A percentile compares a stretch with the other conserved stretches of the same genome.
phyloP scores from a whole-genome alignment of 2,113 vertebrate genomes.

The Grammatotria lemairii region DNA sequence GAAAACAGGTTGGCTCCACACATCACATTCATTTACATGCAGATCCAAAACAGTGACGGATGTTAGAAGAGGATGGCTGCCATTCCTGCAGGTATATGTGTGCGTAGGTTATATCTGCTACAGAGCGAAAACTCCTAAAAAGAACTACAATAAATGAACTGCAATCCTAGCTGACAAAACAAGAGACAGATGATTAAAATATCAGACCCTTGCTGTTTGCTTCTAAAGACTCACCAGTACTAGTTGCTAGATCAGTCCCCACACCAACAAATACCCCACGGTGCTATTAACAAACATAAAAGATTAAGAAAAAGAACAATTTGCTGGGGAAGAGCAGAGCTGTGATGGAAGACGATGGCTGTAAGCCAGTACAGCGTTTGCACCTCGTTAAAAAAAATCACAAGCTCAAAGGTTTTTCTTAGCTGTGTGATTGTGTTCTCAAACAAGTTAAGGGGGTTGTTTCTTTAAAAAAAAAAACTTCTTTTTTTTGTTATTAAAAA shows the following conservation, averaged over 20 bases:
- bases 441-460: neutral
- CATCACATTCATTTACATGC: neutral
- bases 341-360: slow-evolving; percentile 63
- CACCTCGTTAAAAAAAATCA: slow-evolving; percentile 10
- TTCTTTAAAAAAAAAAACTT: neutral
- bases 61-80: neutral
- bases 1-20: neutral
- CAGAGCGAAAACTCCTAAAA: neutral
- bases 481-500: slow-evolving; percentile 19
- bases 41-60: neutral
- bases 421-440: neutral
- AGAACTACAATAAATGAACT: neutral
- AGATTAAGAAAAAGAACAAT: neutral
- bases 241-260: neutral
- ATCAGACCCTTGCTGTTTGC: neutral
- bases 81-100: neutral
- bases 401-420: neutral
- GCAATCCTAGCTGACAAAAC: neutral
- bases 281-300: slow-evolving; percentile 26
- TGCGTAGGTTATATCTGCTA: neutral
- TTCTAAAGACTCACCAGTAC: neutral
- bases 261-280: neutral
- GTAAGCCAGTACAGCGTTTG: slow-evolving; percentile 29
- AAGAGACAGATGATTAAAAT: neutral
- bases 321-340: slow-evolving; percentile 47